Evolutionary conservation across 2,113 vertebrate species (phyloP).

Genomic region (Coryphaenoides rupestris): DNA sequence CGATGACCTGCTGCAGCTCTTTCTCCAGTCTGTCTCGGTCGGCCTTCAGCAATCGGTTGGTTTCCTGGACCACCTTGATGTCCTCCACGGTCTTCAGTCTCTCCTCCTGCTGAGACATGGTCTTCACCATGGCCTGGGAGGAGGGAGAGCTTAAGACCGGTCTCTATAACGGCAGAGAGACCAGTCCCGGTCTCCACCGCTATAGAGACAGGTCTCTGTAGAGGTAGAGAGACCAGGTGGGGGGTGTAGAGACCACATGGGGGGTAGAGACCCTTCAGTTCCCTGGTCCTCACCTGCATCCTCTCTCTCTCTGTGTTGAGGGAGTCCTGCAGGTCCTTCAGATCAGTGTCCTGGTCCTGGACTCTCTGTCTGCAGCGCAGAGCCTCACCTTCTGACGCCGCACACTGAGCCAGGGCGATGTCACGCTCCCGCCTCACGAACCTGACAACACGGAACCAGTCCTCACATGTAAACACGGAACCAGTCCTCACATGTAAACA

Average conservation of each 20-base stretch:
- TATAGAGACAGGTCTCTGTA: too few species aligned
- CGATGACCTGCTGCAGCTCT: slow-evolving; percentile 85
- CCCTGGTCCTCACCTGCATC: slow-evolving; percentile 80
- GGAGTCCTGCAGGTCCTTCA: slow-evolving; percentile 86
- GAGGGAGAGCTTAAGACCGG: background rate
- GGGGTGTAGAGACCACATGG: too few species aligned
- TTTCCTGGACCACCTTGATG: slow-evolving; percentile 85
- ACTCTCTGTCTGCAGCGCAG: slow-evolving; percentile 85
- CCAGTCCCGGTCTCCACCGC: background rate
- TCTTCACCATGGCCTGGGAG: slow-evolving; percentile 83
- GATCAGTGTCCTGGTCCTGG: slow-evolving; percentile 86
- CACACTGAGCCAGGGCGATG: slow-evolving; percentile 85
- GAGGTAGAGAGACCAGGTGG: too few species aligned
- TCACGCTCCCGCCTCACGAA: slow-evolving; percentile 95
- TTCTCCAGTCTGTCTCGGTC: slow-evolving; percentile 87
- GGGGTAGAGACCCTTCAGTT: background rate
- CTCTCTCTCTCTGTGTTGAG: slow-evolving; percentile 88
- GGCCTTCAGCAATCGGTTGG: slow-evolving; percentile 84
- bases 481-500: too few species aligned
- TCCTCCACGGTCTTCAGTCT: slow-evolving; percentile 92
- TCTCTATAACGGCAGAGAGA: background rate
- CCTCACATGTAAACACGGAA: too few species aligned
- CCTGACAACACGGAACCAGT: slow-evolving; percentile 58
- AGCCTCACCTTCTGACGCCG: slow-evolving; percentile 87
- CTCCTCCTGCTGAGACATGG: slow-evolving; percentile 88